phyloP scores from a whole-genome alignment of 2,888 invertebrate species.

The Calameuta filiformis region DNA sequence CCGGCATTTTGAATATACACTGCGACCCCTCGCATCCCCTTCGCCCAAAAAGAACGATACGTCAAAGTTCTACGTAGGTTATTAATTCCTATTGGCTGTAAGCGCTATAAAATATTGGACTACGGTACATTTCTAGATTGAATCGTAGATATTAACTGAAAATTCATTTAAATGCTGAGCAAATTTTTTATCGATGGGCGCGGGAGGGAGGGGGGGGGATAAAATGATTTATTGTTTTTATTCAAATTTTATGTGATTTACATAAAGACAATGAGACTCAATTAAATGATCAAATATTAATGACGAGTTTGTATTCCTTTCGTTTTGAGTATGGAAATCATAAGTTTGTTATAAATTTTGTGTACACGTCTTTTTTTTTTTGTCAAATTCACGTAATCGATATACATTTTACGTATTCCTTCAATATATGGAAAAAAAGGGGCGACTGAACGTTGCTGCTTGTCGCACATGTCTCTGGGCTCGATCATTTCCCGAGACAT shows the following conservation, averaged over 20 bases:
- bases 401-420: not conserved
- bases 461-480: not conserved
- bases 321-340: not conserved
- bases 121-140: conserved; percentile 39
- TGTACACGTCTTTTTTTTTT: not conserved
- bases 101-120: conserved; percentile 3
- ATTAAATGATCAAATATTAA: not conserved
- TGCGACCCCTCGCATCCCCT: not conserved
- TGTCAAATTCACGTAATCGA: not conserved
- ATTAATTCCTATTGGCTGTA: conserved; percentile 42
- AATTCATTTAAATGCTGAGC: conserved; percentile 36
- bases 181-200: not conserved
- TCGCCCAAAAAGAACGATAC: conserved; percentile 26
- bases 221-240: not conserved
- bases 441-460: not conserved
- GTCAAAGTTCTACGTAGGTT: conserved; percentile 46
- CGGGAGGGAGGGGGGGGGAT: not conserved
- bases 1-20: not conserved
- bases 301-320: not conserved
- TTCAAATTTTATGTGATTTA: not conserved
- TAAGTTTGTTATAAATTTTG: not conserved
- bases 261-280: not conserved
- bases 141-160: conserved; percentile 49
- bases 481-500: not conserved
- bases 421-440: not conserved